Percentiles rank a stretch among this genome's conserved stretches.
Evolutionary conservation across 2,113 vertebrate species (phyloP).

Genomic region (Columba livia): DNA sequence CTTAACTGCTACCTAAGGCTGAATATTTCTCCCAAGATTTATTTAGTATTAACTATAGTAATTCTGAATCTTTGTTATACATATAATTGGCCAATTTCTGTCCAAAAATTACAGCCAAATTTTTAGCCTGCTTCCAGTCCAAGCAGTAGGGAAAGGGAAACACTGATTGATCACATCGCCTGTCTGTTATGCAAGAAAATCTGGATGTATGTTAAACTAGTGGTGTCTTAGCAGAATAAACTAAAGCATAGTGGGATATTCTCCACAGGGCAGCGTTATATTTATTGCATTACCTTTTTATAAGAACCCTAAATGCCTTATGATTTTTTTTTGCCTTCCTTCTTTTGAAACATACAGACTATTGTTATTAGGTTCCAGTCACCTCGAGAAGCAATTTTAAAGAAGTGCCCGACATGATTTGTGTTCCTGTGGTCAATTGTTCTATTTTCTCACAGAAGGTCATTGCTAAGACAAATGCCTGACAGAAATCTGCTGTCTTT

Average conservation of each 20-base stretch:
- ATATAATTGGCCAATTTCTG: background rate
- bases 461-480: constrained; percentile 50
- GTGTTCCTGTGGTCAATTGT: constrained; percentile 51
- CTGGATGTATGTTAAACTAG: background rate
- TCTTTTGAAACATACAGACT: background rate
- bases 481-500: constrained; percentile 49
- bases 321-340: background rate
- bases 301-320: background rate
- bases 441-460: constrained; percentile 49
- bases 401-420: constrained; percentile 31
- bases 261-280: background rate
- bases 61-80: background rate
- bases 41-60: background rate
- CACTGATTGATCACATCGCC: background rate
- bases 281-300: background rate
- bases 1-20: background rate
- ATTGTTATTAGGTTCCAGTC: background rate
- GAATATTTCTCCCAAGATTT: background rate
- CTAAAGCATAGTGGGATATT: background rate
- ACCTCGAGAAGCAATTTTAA: constrained; percentile 15
- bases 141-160: background rate
- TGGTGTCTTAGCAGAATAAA: background rate
- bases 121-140: background rate
- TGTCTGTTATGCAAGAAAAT: background rate
- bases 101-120: background rate